phyloP scores from a whole-genome alignment of 2,113 vertebrate species.

The Tetrax tetrax region DNA sequence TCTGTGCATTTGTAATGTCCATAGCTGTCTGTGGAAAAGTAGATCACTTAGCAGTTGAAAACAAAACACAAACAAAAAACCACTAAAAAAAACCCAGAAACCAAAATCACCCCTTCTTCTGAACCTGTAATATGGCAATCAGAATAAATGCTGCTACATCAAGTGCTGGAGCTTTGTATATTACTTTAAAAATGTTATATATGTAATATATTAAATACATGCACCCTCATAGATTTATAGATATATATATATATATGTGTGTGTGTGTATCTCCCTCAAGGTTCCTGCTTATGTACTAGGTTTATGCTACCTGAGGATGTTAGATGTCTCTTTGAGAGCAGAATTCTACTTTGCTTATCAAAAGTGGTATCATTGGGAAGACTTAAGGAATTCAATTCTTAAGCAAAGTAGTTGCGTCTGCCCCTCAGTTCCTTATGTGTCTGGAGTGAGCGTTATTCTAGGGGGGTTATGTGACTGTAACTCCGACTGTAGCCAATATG shows the following conservation, averaged over 20 bases:
- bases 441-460: background rate
- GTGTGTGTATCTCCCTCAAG: background rate
- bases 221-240: too few species aligned
- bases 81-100: background rate
- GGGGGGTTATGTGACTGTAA: rapidly evolving
- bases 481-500: background rate
- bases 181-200: background rate
- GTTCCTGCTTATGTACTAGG: background rate
- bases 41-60: background rate
- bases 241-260: too few species aligned
- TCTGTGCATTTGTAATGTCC: background rate
- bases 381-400: background rate
- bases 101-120: background rate
- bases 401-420: background rate
- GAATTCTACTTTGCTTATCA: background rate
- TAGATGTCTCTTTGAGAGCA: background rate
- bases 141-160: background rate
- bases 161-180: background rate
- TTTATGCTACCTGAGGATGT: background rate
- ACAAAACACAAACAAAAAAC: background rate
- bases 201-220: background rate
- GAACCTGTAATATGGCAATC: background rate
- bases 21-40: background rate
- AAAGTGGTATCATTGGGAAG: background rate
- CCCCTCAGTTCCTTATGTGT: background rate